Base-by-base conservation (phyloP, 2,113 vertebrate genomes). In the Canis aureus region DNA sequence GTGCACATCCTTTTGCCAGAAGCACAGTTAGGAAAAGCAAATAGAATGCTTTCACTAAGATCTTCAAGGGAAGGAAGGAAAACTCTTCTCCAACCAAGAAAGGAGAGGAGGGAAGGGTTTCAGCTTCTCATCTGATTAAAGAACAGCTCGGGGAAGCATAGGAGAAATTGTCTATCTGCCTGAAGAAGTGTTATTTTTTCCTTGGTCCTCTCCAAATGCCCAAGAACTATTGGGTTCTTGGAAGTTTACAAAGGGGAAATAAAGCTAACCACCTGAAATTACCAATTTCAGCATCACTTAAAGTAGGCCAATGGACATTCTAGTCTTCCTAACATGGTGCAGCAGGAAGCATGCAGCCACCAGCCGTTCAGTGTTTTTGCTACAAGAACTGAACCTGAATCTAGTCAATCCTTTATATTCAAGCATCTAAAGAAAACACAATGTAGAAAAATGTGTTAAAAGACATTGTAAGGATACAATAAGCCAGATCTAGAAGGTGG, bases 21-120 rank as follows among this genome's bases (percentile, higher is more conserved):
- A 43, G 62, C 55, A 64, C n/a, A 90, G 62, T 78, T 66, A 84
- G 88, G 80, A 89, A 93, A 83, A 91, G 49, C 51, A 92, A 97
- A 88, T 55, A 89, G 38, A 96, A 62, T 25, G 20, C 83, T 97
- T 96, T 23, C 15, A 23, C 64, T 81, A 76, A 96, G 84, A 69
- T 78, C n/a, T 11, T n/a, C 5, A n/a, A 87, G 32, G 69, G 25
- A 88, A 73, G 53, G 11, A 96, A 88, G 22, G 9, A 88, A 89
- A 97, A 95, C 64, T 87, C 15, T 95, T 88, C 80, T 92, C 59
- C 23, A 95, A 92, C 3, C 38, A 73, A 82, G 62, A 86, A 23
- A 81, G 38, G 53, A 79, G 79, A 89, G 73, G 25, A 81, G 2
- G 9, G 29, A 7, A 73, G 20, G 16, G 9, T 38, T 62, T 27